Conservation (phyloP, 2,113 vertebrate species). For the Python bivittatus region DNA sequence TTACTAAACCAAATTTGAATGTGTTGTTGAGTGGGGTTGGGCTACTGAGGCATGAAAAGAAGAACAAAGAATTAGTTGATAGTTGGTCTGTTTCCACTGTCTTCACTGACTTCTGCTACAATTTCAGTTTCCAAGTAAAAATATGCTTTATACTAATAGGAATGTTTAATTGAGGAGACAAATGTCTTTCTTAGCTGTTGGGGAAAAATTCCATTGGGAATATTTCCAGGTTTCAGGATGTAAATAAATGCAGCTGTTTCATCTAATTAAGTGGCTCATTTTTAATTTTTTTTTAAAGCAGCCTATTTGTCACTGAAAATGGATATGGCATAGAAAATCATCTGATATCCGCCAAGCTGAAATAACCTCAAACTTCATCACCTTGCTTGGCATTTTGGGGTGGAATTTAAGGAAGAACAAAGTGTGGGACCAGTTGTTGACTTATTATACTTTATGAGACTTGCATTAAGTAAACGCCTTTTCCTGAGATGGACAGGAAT, state of each 20-base stretch:
- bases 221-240: background rate
- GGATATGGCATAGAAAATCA: background rate
- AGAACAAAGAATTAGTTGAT: background rate
- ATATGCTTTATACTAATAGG: background rate
- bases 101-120: background rate
- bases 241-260: background rate
- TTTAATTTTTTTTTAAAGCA: background rate
- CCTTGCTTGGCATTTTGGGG: background rate
- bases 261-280: background rate
- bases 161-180: background rate
- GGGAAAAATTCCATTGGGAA: background rate
- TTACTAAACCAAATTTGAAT: constrained; percentile 27
- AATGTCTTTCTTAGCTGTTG: background rate
- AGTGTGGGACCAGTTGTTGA: background rate
- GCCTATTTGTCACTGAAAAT: background rate
- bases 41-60: constrained; percentile 11
- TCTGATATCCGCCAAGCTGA: background rate
- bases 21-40: constrained; percentile 12
- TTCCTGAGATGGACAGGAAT: background rate
- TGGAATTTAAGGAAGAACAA: background rate
- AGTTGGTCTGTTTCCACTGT: background rate
- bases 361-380: background rate
- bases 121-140: background rate
- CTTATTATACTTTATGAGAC: background rate
- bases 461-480: background rate